phyloP scores from a whole-genome alignment of 2,888 invertebrate species.

The Cyclophora punctaria region DNA sequence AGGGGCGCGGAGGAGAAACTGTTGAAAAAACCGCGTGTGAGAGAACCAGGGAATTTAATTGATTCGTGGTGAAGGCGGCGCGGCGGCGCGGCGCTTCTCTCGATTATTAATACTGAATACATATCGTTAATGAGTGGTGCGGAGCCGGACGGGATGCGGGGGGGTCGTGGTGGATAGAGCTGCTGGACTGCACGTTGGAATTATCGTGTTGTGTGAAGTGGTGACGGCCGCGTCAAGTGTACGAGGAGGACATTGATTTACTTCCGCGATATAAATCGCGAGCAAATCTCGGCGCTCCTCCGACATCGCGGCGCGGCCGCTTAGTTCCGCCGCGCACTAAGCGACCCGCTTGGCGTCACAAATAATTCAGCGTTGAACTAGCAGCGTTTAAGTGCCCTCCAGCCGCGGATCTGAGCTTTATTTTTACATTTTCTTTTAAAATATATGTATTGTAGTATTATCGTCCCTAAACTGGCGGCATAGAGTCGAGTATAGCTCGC shows the following conservation, averaged over 20 bases:
- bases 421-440: constrained; percentile 22
- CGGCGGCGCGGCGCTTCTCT: too few relatives aligned
- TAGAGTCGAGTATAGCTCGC: constrained; percentile 8
- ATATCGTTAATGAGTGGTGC: background rate
- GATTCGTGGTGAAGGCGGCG: constrained; percentile 21
- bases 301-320: background rate
- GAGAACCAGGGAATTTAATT: constrained; percentile 40
- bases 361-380: constrained; percentile 33
- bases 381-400: constrained; percentile 36
- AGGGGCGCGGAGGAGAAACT: constrained; percentile 7
- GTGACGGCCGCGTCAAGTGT: background rate
- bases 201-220: background rate
- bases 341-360: constrained; percentile 23
- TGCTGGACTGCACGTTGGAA: background rate
- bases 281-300: background rate
- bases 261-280: too few relatives aligned
- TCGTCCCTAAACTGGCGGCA: background rate
- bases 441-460: constrained; percentile 1
- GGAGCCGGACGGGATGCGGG: too few relatives aligned
- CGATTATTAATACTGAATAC: too few relatives aligned
- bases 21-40: constrained; percentile 27
- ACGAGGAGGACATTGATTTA: background rate
- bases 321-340: constrained; percentile 6
- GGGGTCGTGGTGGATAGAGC: background rate
- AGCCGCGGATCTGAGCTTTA: constrained; percentile 25